Evolutionary conservation across 2,888 invertebrate species (phyloP).

Genomic region (Siphlonurus alternatus): DNA sequence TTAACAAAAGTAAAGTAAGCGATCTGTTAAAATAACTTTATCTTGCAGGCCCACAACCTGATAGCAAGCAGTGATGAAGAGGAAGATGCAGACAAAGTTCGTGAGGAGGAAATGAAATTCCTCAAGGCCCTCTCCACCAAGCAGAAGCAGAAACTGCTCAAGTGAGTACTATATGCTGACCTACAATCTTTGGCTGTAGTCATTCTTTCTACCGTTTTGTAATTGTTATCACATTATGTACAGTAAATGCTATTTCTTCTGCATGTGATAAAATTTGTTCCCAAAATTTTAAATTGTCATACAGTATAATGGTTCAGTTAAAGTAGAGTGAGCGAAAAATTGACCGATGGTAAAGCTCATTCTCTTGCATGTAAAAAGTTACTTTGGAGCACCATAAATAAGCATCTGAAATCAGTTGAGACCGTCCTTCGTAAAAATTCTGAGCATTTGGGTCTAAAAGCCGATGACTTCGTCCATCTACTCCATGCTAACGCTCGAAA

Average conservation of each 20-base stretch:
- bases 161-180: conserved; percentile 36
- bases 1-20: not conserved
- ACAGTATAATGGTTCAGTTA: no score
- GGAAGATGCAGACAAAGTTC: conserved; percentile 28
- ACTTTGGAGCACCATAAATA: no score
- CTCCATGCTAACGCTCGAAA: no score
- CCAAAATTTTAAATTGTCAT: not conserved
- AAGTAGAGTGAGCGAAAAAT: no score
- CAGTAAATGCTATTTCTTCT: not conserved
- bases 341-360: no score
- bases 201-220: not conserved
- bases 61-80: conserved; percentile 38
- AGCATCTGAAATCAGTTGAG: no score
- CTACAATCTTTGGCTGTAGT: not conserved
- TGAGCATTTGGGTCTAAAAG: no score
- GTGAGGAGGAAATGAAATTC: conserved; percentile 52
- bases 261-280: not conserved
- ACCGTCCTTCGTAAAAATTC: no score
- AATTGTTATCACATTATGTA: not conserved
- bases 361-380: no score
- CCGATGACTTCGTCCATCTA: no score
- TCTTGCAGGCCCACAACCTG: conserved; percentile 32
- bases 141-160: conserved; percentile 81
- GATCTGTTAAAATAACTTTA: not conserved
- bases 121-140: conserved; percentile 69